These are phyloP conservation scores for Saccostrea cuccullata DNA, from an alignment of 1,140 invertebrate genomes.

Conservation along the genomic window DNA sequence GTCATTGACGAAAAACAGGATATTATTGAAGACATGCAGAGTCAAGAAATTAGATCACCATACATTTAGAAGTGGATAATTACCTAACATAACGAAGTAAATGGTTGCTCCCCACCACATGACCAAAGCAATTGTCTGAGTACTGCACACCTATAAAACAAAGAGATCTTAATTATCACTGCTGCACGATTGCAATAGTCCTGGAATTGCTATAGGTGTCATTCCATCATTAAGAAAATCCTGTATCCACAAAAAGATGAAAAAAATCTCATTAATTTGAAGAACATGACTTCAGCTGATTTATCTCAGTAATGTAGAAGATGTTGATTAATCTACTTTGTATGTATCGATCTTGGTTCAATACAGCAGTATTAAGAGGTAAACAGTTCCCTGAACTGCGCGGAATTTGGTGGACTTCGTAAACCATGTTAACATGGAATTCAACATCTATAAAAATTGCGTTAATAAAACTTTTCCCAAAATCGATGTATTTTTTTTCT, in stretches of 20 bases:
- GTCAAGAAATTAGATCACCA: constrained; percentile 1
- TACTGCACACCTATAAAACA: constrained; percentile 10
- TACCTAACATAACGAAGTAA: constrained; percentile 9
- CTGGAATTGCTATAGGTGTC: not conserved
- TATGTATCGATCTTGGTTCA: not conserved
- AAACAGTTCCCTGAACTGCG: not conserved
- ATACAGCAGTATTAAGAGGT: not conserved
- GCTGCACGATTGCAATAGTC: not conserved
- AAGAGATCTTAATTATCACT: not conserved
- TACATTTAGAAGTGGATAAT: constrained; percentile 2
- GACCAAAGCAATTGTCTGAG: not conserved
- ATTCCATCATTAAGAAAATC: not conserved
- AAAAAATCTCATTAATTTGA: not conserved
- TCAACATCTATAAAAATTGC: no score
- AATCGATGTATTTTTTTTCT: no score
- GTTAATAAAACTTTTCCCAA: no score
- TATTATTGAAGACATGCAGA: not conserved
- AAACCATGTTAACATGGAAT: not conserved
- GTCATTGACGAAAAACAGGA: not conserved
- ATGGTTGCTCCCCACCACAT: constrained; percentile 8
- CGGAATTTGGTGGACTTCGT: constrained; percentile 2
- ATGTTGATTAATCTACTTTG: constrained; percentile 20
- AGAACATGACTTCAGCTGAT: constrained; percentile 4
- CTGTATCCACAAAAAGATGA: not conserved
- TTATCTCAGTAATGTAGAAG: constrained; percentile 14